phyloP scores from a whole-genome alignment of 2,797 vertebrate genomes.

The Sarcophilus harrisii region DNA sequence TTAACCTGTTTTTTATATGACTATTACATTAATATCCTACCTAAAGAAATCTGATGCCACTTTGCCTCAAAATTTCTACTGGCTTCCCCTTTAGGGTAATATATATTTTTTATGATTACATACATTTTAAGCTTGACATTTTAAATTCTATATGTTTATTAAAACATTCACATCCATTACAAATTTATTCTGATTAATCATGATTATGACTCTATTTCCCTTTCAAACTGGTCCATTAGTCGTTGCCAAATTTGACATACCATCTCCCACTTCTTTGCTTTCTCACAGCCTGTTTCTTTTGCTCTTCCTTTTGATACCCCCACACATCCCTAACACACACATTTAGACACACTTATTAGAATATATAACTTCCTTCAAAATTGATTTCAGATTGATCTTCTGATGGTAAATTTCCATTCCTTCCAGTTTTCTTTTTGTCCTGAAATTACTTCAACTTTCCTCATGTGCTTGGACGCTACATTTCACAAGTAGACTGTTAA shows the following conservation, averaged over 20 bases:
- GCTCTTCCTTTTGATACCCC: background rate
- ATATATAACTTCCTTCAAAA: background rate
- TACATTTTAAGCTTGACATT: background rate
- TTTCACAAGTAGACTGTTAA: background rate
- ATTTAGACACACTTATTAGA: background rate
- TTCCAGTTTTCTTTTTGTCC: background rate
- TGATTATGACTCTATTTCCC: background rate
- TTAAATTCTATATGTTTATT: background rate
- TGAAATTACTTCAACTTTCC: background rate
- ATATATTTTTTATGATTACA: background rate
- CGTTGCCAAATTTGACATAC: background rate
- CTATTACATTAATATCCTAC: background rate
- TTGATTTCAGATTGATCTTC: background rate
- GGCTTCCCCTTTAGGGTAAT: background rate
- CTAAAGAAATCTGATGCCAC: background rate
- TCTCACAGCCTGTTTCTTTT: background rate
- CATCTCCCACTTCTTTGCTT: background rate
- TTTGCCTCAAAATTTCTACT: background rate
- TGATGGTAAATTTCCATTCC: background rate
- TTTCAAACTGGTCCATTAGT: background rate
- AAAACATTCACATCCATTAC: background rate
- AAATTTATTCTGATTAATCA: background rate
- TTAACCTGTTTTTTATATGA: background rate
- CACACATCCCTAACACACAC: background rate
- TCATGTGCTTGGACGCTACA: background rate